Conservation (phyloP, 1,140 invertebrate genomes). For the Ericerus pela region DNA sequence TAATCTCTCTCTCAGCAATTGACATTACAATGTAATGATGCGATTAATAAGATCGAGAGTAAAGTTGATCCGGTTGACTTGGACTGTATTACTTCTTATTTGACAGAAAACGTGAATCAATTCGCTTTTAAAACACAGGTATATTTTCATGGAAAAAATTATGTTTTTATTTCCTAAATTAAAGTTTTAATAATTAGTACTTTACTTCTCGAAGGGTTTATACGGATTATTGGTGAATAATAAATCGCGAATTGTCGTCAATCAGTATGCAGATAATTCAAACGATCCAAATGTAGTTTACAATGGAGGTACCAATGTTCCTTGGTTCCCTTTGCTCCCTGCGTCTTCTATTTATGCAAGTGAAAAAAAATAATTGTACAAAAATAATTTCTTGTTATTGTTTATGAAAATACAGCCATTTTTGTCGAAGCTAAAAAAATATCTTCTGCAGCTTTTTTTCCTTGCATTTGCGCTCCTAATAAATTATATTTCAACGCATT, state of each 20-base stretch:
- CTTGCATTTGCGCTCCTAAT: too few species aligned
- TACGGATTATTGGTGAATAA: neutral
- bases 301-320: neutral
- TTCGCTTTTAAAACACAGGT: neutral
- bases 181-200: neutral
- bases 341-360: too few species aligned
- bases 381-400: too few species aligned
- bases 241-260: neutral
- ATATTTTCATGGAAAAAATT: neutral
- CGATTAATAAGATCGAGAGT: neutral
- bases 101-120: neutral
- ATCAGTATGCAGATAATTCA: neutral
- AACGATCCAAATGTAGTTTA: constrained; percentile 4
- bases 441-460: too few species aligned
- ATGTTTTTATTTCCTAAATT: neutral
- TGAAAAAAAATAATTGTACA: too few species aligned
- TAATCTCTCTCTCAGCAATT: neutral
- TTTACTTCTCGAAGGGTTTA: neutral
- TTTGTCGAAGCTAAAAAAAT: too few species aligned
- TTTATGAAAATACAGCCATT: too few species aligned
- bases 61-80: constrained; percentile 2
- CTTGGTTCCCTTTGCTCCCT: constrained; percentile 1
- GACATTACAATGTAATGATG: neutral
- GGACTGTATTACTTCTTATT: neutral
- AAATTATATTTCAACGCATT: too few species aligned